phyloP scores from a whole-genome alignment of 2,888 invertebrate species.

The Candidula unifasciata region DNA sequence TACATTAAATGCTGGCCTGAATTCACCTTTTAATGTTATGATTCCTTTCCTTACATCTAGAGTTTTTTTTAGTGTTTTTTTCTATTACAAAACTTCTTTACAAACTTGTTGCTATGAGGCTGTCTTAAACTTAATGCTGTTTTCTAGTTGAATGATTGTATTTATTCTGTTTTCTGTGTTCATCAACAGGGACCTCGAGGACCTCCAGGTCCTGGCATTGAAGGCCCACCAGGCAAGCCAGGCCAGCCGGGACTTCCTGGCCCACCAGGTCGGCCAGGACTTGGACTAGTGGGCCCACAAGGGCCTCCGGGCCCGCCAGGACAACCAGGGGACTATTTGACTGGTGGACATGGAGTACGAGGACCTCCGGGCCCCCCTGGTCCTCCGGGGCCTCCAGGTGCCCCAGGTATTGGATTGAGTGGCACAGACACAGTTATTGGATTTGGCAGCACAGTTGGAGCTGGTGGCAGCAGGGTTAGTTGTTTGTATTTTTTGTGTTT shows the following conservation, averaged over 20 bases:
- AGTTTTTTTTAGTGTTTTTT: no score
- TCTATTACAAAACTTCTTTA: no score
- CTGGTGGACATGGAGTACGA: conserved; percentile 52
- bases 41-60: neutral
- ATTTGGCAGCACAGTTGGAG: conserved; percentile 44
- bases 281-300: conserved; percentile 48
- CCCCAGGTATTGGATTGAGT: neutral
- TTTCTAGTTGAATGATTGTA: no score
- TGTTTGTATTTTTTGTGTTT: neutral
- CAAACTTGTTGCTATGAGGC: no score
- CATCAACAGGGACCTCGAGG: conserved; percentile 57
- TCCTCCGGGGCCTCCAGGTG: conserved; percentile 57
- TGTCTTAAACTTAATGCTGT: no score
- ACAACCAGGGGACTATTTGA: conserved; percentile 51
- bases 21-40: no score
- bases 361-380: conserved; percentile 70
- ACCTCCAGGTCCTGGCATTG: conserved; percentile 34
- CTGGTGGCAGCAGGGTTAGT: conserved; percentile 46
- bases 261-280: conserved; percentile 54
- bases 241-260: conserved; percentile 58
- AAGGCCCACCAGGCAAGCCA: conserved; percentile 55
- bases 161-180: neutral
- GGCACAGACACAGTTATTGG: conserved; percentile 37
- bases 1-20: no score
- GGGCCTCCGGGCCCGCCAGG: conserved; percentile 61